Evolutionary conservation across 2,888 invertebrate genomes (phyloP), one percentile per base, ranked within the genome.

Genomic region (Blastobasis lacticolella): DNA sequence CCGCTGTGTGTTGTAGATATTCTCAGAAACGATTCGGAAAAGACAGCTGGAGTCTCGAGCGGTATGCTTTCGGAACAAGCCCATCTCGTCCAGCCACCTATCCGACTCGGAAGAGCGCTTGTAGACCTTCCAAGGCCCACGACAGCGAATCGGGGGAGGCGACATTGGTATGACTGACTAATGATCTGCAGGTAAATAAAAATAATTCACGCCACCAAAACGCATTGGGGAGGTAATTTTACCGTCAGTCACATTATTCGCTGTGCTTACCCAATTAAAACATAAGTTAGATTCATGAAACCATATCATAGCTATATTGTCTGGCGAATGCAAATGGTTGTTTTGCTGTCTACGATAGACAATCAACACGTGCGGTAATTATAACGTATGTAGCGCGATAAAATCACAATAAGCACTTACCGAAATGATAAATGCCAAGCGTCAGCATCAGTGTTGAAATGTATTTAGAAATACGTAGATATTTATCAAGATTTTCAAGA

Each of bases 21-120:
- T 96, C 81, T 97, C 97, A 42, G 97, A 94, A 49, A 96, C 92
- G 8, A 94, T 95, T 64, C 97, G 91, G 81, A 97, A 97, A 48
- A 97, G 87, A 72, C 95, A 96, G 55, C 95, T 95, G 49, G 95
- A 93, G 88, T 97, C 97, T 68, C 94, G 92, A 50, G 97, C 95
- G 10, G 94, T 93, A 69, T 95, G 94, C 88, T 97, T 97, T 63
- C 97, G 90, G 76, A 94, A 96, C 69, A 93, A 93, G 44, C 94
- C 94, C 74, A 94, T 90, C 59, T 91, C 90, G 64, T 94, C 94
- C 63, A 97, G 81, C 92, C 94, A 95, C 66, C 93, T 91, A 75
- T 96, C 96, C 23, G 86, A 82, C 67, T 88, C 88, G 48, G 88
- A 86, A 40, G 81, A 74, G 60, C 88, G 82, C 64, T 86, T 87